phyloP scores from a whole-genome alignment of 2,888 invertebrate species.

The Camptogramma bilineatum region DNA sequence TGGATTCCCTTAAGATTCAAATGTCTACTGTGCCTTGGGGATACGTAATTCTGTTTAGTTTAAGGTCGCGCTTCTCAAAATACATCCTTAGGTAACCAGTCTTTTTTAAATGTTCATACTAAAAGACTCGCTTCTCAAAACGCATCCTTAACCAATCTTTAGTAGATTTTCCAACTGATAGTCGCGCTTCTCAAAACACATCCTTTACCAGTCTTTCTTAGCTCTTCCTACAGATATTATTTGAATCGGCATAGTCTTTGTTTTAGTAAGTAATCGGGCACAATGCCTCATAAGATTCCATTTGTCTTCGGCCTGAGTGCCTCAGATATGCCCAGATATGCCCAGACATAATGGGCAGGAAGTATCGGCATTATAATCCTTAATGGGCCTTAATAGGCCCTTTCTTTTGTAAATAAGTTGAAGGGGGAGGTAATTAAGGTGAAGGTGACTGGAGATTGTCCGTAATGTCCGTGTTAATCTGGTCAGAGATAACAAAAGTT shows the following conservation, averaged over 20 bases:
- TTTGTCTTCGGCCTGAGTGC: slow-evolving; percentile 40
- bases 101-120: too few species aligned
- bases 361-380: slow-evolving; percentile 29
- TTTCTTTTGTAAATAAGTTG: slow-evolving; percentile 25
- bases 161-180: too few species aligned
- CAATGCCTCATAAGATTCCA: slow-evolving; percentile 38
- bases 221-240: slow-evolving; percentile 41
- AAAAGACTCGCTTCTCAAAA: too few species aligned
- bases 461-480: not conserved
- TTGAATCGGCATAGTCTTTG: slow-evolving; percentile 44
- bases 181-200: slow-evolving; percentile 2
- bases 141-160: too few species aligned
- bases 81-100: too few species aligned
- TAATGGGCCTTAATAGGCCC: slow-evolving; percentile 24
- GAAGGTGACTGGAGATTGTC: not conserved
- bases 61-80: too few species aligned
- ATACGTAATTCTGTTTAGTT: too few species aligned
- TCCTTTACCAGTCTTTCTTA: slow-evolving; percentile 38
- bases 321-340: slow-evolving; percentile 29
- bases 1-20: too few species aligned
- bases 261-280: slow-evolving; percentile 45
- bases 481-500: not conserved
- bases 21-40: too few species aligned
- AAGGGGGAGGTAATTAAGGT: not conserved
- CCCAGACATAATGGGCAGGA: slow-evolving; percentile 35